Evolutionary conservation across 2,113 vertebrate genomes (phyloP), one percentile per base, ranked within the genome.

Genomic region (Sebastes schlegelii): DNA sequence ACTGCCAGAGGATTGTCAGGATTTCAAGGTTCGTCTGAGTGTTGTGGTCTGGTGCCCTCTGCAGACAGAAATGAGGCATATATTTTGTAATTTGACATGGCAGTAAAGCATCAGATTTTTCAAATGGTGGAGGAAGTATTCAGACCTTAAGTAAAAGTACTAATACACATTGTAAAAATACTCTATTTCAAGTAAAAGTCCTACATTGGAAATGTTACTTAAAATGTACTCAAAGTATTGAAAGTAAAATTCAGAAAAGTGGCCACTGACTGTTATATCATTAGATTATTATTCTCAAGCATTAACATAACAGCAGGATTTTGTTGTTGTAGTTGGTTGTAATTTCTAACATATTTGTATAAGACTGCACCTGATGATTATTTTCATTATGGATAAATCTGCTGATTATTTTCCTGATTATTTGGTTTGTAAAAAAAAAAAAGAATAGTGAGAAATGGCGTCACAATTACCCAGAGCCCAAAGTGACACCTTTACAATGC

Each of bases 11-110:
- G n/a, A 21, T 54, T 66, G 43, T n/a, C 19, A 67, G 26, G 65
- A 65, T 6, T 45, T 46, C 2, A 14, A 21, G 34, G 43, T 17
- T 40, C 0, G 14, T 8, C 52, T 4, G 58, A 79, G n/a, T 5
- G 64, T 78, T 80, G 77, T 77, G 8, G 13, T 90, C 34, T 94
- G 83, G 77, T 76, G 88, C 88, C 91, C 75, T 71, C 93, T 90
- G 79, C 68, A 70, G 93, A 64, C 68, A 11, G 26, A 86, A 10
- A 48, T 52, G 51, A 69, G 6, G 21, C 16, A 86, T 43, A 52
- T 62, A 26, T 46, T 74, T 42, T 74, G 2, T n/a, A 72, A 34
- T 55, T 45, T 23, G 1, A 76, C 17, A 7, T 16, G 9, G 9
- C 5, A 6, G 17, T 40, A 17, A 54, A 82, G 42, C 12, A 17